phyloP scores from a whole-genome alignment of 2,113 vertebrate genomes.

The Cyanocitta stelleri region DNA sequence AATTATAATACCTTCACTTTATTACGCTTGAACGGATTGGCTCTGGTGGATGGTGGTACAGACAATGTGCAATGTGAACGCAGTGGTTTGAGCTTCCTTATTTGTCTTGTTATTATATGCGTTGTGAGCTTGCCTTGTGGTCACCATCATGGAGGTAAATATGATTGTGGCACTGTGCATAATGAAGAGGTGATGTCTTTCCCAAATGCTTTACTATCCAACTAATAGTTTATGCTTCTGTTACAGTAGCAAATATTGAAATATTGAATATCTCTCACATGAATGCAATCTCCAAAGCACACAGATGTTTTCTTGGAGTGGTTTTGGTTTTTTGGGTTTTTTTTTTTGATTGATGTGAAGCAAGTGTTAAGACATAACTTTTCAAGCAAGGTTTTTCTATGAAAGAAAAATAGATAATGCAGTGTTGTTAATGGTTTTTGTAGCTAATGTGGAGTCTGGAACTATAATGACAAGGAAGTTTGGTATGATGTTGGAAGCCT shows the following conservation, averaged over 20 bases:
- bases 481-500: background rate
- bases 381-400: background rate
- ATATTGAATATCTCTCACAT: background rate
- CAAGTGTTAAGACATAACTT: background rate
- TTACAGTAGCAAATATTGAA: background rate
- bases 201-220: background rate
- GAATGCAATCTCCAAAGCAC: background rate
- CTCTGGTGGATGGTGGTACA: background rate
- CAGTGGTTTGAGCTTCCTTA: background rate
- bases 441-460: background rate
- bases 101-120: background rate
- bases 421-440: background rate
- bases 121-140: background rate
- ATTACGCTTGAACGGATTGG: background rate
- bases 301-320: background rate
- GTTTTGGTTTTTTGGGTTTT: background rate
- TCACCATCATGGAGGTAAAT: background rate
- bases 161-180: background rate
- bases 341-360: background rate
- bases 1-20: constrained; percentile 39
- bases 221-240: background rate
- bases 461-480: background rate
- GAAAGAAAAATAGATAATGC: background rate
- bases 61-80: background rate
- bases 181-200: background rate